Evolutionary conservation across 2,888 invertebrate species (phyloP), one percentile per base, ranked within the genome.

Genomic region (Agrenia bidenticulata): DNA sequence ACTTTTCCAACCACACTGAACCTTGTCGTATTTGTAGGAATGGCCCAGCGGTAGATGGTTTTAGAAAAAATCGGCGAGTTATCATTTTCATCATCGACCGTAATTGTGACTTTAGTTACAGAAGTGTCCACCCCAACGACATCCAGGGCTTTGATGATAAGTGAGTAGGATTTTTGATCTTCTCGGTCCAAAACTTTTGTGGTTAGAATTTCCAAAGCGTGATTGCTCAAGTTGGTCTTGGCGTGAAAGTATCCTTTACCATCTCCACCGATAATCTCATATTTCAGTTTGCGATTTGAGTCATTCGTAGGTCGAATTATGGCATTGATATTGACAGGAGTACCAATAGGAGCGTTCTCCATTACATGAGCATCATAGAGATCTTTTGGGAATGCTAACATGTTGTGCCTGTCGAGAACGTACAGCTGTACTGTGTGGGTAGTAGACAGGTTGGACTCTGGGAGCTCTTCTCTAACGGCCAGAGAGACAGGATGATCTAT

Each of bases 81-180:
- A 80, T 96, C 96, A 79, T 96, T 96, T 79, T 90, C 90, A 79
- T 96, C 94, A 24, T 87, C 82, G 26, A 97, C 85, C 21, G 85
- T 85, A 42, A 96, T 84, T 53, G 84, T 83, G 13, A 95, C 85
- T 72, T 87, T 88, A n/a, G 92, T 87, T 26, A 87, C 86, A 0
- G 92, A 90, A 76, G 88, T 89, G 80, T 92, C 92, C 55, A 90
- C 85, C 50, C 89, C 90, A 75, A 88, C 86, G 26, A 87, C 83
- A 78, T 93, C 92, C 13, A 87, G 87, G 0, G 93, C 94, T 78
- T 89, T 88, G 58, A 95, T 83, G 1, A 88, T 85, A 58, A 94
- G 81, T 67, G 87, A 84, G 78, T 94, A 93, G 42, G 84, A 81
- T 42, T 85, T 83, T 64, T 87, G 87, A 13, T 82, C 81, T 81